Conservation (phyloP, 2,797 vertebrate species). For the Austrolebias charrua region DNA sequence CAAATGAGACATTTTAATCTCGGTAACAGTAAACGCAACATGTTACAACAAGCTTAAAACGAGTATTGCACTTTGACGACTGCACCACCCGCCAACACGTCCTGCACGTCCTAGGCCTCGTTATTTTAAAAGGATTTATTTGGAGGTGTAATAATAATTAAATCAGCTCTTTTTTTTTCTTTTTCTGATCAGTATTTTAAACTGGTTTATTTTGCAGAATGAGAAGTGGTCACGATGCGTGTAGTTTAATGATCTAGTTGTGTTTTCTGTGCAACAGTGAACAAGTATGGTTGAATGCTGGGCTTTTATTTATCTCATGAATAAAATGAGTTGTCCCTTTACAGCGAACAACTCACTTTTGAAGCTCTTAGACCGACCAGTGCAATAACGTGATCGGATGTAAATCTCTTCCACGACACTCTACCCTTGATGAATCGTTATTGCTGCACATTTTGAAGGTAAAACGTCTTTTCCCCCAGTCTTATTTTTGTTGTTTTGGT, state of each 20-base stretch:
- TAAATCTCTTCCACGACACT: background rate
- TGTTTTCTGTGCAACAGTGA: constrained; percentile 22
- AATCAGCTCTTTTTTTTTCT: constrained; percentile 39
- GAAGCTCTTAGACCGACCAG: constrained; percentile 12
- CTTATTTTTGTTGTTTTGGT: constrained; percentile 45
- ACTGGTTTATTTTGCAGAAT: constrained; percentile 46
- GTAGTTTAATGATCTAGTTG: constrained; percentile 35
- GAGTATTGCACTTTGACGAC: constrained; percentile 7
- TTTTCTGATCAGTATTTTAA: constrained; percentile 60
- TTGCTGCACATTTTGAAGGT: constrained; percentile 55
- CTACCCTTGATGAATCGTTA: constrained; percentile 34
- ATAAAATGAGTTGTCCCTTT: too few relatives aligned
- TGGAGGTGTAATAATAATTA: constrained; percentile 59
- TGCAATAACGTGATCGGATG: background rate
- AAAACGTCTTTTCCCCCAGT: constrained; percentile 27
- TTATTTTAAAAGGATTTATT: constrained; percentile 33
- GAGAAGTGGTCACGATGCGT: constrained; percentile 12
- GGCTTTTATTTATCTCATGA: constrained; percentile 27
- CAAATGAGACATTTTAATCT: constrained; percentile 61
- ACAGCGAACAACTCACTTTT: constrained; percentile 1
- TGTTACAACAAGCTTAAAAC: constrained; percentile 47
- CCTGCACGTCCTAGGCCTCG: constrained; percentile 48
- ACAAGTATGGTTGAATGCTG: background rate
- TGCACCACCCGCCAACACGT: constrained; percentile 29
- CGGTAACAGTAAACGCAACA: constrained; percentile 41